phyloP scores from a whole-genome alignment of 2,888 invertebrate species.

The Rhamnusium bicolor region DNA sequence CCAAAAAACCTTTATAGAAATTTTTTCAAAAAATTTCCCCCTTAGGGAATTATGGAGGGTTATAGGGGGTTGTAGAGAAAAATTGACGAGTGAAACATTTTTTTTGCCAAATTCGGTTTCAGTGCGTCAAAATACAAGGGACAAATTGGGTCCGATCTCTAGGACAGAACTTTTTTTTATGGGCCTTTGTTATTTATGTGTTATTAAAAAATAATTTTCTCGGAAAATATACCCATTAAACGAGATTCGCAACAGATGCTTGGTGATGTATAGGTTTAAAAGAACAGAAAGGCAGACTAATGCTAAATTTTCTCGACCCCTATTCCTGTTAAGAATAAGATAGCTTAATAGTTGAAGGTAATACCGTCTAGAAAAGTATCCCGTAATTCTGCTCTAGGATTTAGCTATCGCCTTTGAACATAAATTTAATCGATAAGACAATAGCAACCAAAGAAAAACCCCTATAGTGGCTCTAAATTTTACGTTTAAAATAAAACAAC shows the following conservation, averaged over 20 bases:
- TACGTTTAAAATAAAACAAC: conserved; percentile 30
- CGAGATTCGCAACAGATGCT: neutral
- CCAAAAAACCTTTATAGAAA: too few species aligned
- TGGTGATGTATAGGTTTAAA: neutral
- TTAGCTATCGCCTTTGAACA: conserved; percentile 45
- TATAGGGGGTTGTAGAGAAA: too few species aligned
- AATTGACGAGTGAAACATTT: too few species aligned
- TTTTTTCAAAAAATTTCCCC: too few species aligned
- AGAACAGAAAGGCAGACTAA: neutral
- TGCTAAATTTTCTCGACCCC: neutral
- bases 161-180: too few species aligned
- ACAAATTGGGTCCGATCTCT: too few species aligned
- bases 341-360: neutral
- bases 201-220: too few species aligned
- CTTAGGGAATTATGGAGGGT: too few species aligned
- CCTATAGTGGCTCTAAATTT: conserved; percentile 43
- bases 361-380: conserved; percentile 28
- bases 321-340: neutral
- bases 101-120: too few species aligned
- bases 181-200: too few species aligned
- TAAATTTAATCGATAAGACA: conserved; percentile 53
- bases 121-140: too few species aligned
- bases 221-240: too few species aligned
- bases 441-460: conserved; percentile 40
- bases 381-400: conserved; percentile 24